Base-by-base conservation (phyloP, 2,888 invertebrate genomes). In the Allophyes oxyacanthae region DNA sequence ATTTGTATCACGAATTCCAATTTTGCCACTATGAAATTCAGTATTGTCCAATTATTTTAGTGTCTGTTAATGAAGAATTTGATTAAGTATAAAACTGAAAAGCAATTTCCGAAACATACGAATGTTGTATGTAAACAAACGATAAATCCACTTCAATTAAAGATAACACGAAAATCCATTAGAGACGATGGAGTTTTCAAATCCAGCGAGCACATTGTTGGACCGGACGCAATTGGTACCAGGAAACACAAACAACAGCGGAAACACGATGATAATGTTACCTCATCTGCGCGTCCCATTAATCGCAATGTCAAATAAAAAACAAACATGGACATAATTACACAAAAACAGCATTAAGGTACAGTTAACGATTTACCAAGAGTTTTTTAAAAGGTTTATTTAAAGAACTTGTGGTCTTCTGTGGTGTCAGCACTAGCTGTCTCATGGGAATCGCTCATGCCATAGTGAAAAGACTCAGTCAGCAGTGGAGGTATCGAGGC, bases 201-300 rank as follows among this genome's bases (percentile, higher is more conserved):
- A 60, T 60, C 54, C 50, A 50, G 52, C 55, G 51, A 64, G 46
- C 58, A 64, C 70, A 72, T 70, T 72, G 64, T 32, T 83, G 75
- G 32, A 64, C 81, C 86, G 91, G 91, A 91, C 89, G 81, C 75
- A 79, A 89, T 90, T 85, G 75, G 67, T 78, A 83, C 72, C 83
- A 86, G 91, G 91, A 92, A 91, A 82, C 79, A 76, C 63, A 69
- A 67, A 74, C 74, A 78, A 78, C 75, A 82, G 75, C 87, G 81
- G 81, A 84, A 82, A 78, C 70, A 65, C 71, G 50, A 73, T 72
- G 72, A 72, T 81, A 78, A 86, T 83, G 72, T 88, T 86, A 86
- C 83, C 85, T 87, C 86, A 89, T 86, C 83, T 74, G 69, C 40
- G 37, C 49, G 63, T 57, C 56, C 73, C 78, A 82, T 85, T 79